Base-by-base conservation (phyloP, 2,113 vertebrate genomes). In the Mohoua ochrocephala region DNA sequence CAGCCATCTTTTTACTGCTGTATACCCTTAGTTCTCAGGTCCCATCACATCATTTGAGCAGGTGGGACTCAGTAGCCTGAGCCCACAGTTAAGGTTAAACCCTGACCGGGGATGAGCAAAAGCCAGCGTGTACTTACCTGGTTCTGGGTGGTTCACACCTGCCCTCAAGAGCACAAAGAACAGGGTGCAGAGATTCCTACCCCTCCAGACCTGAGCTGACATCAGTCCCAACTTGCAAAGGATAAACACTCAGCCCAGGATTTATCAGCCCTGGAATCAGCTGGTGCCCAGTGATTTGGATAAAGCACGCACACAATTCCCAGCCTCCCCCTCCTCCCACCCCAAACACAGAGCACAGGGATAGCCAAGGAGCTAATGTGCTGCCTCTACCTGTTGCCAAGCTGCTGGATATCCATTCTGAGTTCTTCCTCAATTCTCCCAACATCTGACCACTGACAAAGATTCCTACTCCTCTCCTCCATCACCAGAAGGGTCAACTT, bases 121-220 rank as follows among this genome's bases (percentile, higher is more conserved):
- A 13, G 16, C 54, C 52, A 63, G 1, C 0, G 1, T 42, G n/a
- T 9, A 26, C 13, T 30, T 28, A 52, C 26, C n/a, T 44, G 28
- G 47, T 41, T 65, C n/a, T 68, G 52, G 19, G 9, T 11, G 56
- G 35, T 42, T 83, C 41, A 56, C 23, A 76, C 7, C 9, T 16
- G 19, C 8, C 44, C 67, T 88, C 30, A 10, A 53, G 44, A 83
- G 16, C 41, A 52, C 0, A 0, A 77, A 60, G 42, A 80, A 49
- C 10, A 73, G 24, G 24, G 19, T n/a, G 23, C 11, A 61, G 50
- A 92, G 27, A 76, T 30, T 17, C 37, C 30, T 10, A 7, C 9
- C 57, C 26, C 45, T 61, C n/a, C 42, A 84, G 28, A 33, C n/a
- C 63, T 30, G 77, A 41, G 49, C 28, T 27, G 28, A 50, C 27